Conservation (phyloP, 1,140 invertebrate species). For the Drosophila nigrodunni region DNA sequence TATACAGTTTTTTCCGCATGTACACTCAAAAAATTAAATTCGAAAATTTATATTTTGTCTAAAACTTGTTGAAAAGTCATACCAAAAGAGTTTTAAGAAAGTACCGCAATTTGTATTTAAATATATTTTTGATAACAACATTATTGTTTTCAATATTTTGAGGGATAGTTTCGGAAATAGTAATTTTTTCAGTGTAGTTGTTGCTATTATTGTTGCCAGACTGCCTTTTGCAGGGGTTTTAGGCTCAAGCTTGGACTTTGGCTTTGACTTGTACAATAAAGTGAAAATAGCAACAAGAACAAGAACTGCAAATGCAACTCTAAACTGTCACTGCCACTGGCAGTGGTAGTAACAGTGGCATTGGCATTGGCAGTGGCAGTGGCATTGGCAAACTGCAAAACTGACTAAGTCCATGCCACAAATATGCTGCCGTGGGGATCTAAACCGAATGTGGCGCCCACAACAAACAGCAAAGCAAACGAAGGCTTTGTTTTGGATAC, state of each 20-base stretch:
- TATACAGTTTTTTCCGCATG: conserved; percentile 60
- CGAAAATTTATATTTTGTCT: too few species aligned
- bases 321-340: conserved; percentile 32
- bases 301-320: conserved; percentile 17
- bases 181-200: background rate
- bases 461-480: conserved; percentile 38
- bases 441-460: conserved; percentile 33
- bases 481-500: conserved; percentile 41
- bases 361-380: conserved; percentile 4
- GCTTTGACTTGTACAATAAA: conserved; percentile 74
- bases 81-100: too few species aligned
- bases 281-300: conserved; percentile 55
- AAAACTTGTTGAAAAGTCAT: too few species aligned
- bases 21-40: too few species aligned
- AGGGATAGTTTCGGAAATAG: too few species aligned
- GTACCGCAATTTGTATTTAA: too few species aligned
- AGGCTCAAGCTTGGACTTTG: conserved; percentile 66
- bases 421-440: conserved; percentile 49
- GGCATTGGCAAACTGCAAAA: conserved; percentile 35
- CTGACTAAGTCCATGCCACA: conserved; percentile 53
- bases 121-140: too few species aligned
- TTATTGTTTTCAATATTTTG: too few species aligned
- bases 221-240: conserved; percentile 39
- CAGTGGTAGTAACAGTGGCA: conserved; percentile 63
- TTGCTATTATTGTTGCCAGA: conserved; percentile 3